Conservation (phyloP, 2,113 vertebrate genomes). For the Aegypius monachus region DNA sequence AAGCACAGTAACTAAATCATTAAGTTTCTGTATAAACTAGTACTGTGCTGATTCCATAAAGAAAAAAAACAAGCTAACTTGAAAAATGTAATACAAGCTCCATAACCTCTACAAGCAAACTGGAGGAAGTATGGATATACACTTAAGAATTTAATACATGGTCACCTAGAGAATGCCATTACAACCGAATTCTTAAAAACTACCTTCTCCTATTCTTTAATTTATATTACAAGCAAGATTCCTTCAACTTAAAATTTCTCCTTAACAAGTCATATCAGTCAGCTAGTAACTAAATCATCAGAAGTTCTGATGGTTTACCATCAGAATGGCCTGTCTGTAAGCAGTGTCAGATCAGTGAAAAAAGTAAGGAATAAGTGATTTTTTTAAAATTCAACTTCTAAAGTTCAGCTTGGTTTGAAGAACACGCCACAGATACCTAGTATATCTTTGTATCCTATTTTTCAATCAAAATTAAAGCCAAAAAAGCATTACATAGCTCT, state of each 20-base stretch:
- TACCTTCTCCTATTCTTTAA: neutral
- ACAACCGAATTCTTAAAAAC: neutral
- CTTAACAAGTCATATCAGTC: neutral
- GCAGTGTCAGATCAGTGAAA: neutral
- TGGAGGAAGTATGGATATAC: neutral
- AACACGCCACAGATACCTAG: neutral
- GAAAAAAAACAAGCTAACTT: neutral
- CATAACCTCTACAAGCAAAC: neutral
- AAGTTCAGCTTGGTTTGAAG: neutral
- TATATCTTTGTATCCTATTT: neutral
- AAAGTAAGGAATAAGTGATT: neutral
- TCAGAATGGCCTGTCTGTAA: neutral
- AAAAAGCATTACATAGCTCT: neutral
- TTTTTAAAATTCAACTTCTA: neutral
- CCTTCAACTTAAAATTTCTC: neutral
- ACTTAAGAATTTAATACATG: neutral
- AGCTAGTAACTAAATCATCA: neutral
- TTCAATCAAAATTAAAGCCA: neutral
- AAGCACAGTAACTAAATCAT: neutral
- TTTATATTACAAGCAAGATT: neutral
- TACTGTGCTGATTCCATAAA: neutral
- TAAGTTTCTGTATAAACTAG: neutral
- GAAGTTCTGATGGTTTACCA: neutral
- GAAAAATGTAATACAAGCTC: neutral
- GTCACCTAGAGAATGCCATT: neutral